Base-by-base conservation (phyloP, 1,140 invertebrate species). In the Leptinotarsa lineolata region DNA sequence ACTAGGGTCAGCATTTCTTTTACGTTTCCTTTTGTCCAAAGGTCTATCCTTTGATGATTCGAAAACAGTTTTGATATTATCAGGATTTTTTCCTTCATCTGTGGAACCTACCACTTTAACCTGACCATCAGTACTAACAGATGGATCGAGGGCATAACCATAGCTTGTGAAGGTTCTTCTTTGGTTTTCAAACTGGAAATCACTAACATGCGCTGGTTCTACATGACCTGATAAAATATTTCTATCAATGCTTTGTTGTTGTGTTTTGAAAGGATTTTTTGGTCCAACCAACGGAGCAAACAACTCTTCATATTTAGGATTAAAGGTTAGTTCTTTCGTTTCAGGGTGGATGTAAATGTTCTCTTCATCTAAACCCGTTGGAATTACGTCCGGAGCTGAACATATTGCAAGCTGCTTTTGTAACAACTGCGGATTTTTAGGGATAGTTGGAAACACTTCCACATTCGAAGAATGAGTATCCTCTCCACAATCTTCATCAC, bases 101-200 rank as follows among this genome's bases (percentile, higher is more conserved):
- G 75, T 77, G 39, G 74, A 68, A 2, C 78, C 92, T 68, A 97
- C 89, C 76, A 94, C 86, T 61, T 89, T 87, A 79, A 90, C 88
- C 4, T 89, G 87, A 80, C 90, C 90, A 68, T 87, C 87, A 30
- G 86, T 87, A 81, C 95, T 94, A 11, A 95, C 91, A 5, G 95
- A 94, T 1, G 97, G 97, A 89, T 99, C 96, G 65, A 97, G 83
- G 3, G 97, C 97, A 88, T 97, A 98, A n/a, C 97, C 96, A 87
- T 94, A 98, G 82, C 94, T 96, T 44, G 91, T 88, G 85, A 99
- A 99, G 13, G 97, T 99, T 82, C 96, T 88, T 75, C 98, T 88
- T 83, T 99, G 97, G 84, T 95, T 97, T 86, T 99, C 98, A 90
- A 99, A 99, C 79, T 99, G 94, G 86, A 99, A 99, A 80, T 96